Percentiles rank a stretch among this genome's conserved stretches.
phyloP scores from a whole-genome alignment of 2,888 invertebrate species.

The Caradrina kadenii region DNA sequence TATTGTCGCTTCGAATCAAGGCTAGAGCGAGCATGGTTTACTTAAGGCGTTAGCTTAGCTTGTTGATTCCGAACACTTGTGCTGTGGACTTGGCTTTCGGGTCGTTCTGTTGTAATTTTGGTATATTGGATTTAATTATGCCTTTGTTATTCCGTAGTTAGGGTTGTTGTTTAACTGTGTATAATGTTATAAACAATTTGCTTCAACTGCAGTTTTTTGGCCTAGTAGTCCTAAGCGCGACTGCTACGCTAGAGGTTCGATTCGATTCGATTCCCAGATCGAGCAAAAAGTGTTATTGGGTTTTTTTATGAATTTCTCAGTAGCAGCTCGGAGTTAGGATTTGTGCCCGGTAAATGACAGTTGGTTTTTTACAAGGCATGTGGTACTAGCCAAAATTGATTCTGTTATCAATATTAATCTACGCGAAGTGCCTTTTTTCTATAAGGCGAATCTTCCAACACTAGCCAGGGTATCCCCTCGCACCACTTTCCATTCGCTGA shows the following conservation, averaged over 20 bases:
- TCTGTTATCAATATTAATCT: background rate
- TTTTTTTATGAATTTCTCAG: too few relatives aligned
- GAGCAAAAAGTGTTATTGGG: too few relatives aligned
- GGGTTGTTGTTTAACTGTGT: background rate
- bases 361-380: too few relatives aligned
- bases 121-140: slow-evolving; percentile 16
- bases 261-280: too few relatives aligned
- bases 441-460: slow-evolving; percentile 15
- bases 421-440: background rate
- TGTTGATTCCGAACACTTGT: slow-evolving; percentile 52
- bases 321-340: too few relatives aligned
- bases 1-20: slow-evolving; percentile 61
- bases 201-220: too few relatives aligned
- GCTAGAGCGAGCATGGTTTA: slow-evolving; percentile 44
- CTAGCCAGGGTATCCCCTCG: slow-evolving; percentile 8
- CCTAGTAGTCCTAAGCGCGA: too few relatives aligned
- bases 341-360: too few relatives aligned
- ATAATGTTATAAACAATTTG: too few relatives aligned
- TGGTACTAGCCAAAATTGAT: background rate
- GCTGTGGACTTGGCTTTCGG: slow-evolving; percentile 14
- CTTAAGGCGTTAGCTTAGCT: slow-evolving; percentile 48
- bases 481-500: slow-evolving; percentile 69
- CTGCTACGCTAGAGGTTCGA: too few relatives aligned
- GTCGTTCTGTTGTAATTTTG: slow-evolving; percentile 10
- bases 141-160: background rate